A percentile compares a stretch with the other conserved stretches of the same genome.
Conservation (phyloP, 2,888 invertebrate genomes). For the Synanthedon formicaeformis region DNA sequence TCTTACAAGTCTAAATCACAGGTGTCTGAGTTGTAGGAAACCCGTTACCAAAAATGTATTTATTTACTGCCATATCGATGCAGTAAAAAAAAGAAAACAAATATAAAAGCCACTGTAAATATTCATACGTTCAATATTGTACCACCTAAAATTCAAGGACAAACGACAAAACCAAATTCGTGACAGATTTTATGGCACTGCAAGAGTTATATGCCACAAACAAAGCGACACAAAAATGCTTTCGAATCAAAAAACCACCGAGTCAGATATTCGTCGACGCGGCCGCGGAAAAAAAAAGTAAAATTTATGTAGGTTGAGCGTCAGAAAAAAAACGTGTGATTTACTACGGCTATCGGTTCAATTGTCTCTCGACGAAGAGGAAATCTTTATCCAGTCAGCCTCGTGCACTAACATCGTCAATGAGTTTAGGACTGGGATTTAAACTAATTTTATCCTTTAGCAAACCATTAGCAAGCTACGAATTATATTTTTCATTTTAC, state of each 20-base stretch:
- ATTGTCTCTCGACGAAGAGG: constrained; percentile 15
- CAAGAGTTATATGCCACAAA: background rate
- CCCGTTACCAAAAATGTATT: no score
- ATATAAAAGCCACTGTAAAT: no score
- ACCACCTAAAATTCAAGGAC: no score
- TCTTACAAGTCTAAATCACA: no score
- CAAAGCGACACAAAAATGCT: constrained; percentile 2
- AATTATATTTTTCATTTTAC: no score
- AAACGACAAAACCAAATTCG: no score
- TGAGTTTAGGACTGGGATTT: constrained; percentile 20
- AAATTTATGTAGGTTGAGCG: constrained; percentile 5
- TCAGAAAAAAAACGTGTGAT: constrained; percentile 5
- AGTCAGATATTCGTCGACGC: constrained; percentile 9
- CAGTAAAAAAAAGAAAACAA: no score
- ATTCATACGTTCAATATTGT: no score
- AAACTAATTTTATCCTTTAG: constrained; percentile 29
- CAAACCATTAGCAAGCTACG: background rate
- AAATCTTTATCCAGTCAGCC: constrained; percentile 13
- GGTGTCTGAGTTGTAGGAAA: no score
- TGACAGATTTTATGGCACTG: background rate
- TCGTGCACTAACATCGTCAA: constrained; percentile 8
- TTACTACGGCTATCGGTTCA: constrained; percentile 4
- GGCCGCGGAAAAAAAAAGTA: constrained; percentile 3
- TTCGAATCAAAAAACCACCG: constrained; percentile 5
- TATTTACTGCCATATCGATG: no score